Base-by-base conservation (phyloP, 2,888 invertebrate species). In the Reticulitermes lucifugus region DNA sequence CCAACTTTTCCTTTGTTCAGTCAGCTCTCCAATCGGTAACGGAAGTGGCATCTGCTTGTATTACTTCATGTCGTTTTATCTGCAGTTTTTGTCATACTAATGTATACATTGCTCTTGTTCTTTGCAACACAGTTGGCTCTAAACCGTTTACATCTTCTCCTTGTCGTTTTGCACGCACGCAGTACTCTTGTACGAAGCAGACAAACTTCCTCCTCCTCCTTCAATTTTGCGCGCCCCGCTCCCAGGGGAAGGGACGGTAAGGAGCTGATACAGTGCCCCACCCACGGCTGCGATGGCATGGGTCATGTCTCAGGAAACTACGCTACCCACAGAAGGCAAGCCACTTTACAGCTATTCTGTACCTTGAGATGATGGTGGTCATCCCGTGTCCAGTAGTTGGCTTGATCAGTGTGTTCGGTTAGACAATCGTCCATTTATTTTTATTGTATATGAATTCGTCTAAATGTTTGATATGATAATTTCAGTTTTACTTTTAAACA, bases 301-400 rank as follows among this genome's bases (percentile, higher is more conserved):
- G 97, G 97, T 90, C 97, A 97, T 93, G 93, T 96, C 90, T 96
- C 96, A 89, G 96, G 96, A 90, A 96, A 96, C 94, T 97, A 96
- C 94, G 95, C 96, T 89, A 96, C 96, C 89, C 97, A 97, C 92
- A 95, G 97, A 93, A 97, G 95, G 95, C 95, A 95, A 94, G 94
- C 81, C 70, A 81, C 43, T 81, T 81, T 93, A 93, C 70, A 41
- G 55, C 35, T 92, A 79, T 41, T 86, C 59, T 46, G 59, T 86
- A 25, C 51, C 75, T 86, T 79, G 80, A 46, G 35, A 75, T 79
- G 75, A 70, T 81, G 81, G 81, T 81, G 81, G 43, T 70, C 77
- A 46, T 46, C 73, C n/a, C 73, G 73, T 73, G 73, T 80, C 80
- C 80, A 51, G 81, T 81, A 81, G 81, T 81, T 81, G 81, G 81